These are phyloP conservation scores for Sebastes hopkinsi DNA, from an alignment of 2,797 vertebrate species.

Conservation along the genomic window DNA sequence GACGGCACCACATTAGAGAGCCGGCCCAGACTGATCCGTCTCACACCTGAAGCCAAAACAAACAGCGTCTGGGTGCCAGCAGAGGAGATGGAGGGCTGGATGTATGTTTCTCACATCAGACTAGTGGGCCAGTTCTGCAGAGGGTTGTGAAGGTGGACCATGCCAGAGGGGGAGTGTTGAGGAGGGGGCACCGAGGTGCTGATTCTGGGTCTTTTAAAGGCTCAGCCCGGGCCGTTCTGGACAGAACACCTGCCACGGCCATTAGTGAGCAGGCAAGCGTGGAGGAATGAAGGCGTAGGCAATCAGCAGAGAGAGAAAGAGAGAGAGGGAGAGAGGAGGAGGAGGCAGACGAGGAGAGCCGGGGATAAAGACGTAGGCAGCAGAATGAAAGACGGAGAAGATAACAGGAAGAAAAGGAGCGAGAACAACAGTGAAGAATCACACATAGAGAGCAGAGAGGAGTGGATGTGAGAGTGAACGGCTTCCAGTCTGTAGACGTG, in stretches of 20 bases:
- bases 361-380: constrained; percentile 34
- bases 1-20: constrained; percentile 33
- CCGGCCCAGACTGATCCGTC: background rate
- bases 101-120: background rate
- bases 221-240: constrained; percentile 44
- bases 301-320: constrained; percentile 36
- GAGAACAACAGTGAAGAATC: constrained; percentile 20
- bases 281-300: constrained; percentile 55
- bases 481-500: background rate
- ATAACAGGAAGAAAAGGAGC: constrained; percentile 33
- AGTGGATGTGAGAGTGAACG: constrained; percentile 25
- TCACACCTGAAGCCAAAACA: constrained; percentile 21
- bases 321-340: background rate
- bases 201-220: constrained; percentile 66
- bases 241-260: constrained; percentile 71
- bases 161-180: background rate
- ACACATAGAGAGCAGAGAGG: constrained; percentile 22
- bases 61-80: background rate
- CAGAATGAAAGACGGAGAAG: constrained; percentile 38
- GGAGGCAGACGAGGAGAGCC: constrained; percentile 14
- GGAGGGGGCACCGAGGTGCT: constrained; percentile 30
- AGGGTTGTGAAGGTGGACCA: constrained; percentile 2
- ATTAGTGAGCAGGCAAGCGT: constrained; percentile 72
- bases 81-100: background rate
- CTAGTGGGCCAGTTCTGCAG: background rate